Base-by-base conservation (phyloP, 2,113 vertebrate genomes). In the Elanoides forficatus region DNA sequence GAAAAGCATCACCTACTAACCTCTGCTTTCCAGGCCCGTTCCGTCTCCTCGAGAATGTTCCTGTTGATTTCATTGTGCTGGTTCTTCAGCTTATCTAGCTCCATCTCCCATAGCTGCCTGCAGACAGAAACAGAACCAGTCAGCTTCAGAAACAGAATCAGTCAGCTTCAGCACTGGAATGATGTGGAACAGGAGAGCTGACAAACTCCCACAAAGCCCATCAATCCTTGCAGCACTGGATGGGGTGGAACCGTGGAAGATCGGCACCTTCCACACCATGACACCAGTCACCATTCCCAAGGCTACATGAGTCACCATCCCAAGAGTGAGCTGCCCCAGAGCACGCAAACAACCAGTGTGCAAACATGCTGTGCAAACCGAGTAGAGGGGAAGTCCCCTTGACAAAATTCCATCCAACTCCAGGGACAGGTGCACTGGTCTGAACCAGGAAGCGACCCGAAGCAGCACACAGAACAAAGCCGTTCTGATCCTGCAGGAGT, bases 81-180 rank as follows among this genome's bases (percentile, higher is more conserved):
- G 89, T 95, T 98, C 91, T 97, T 98, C 93, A 99, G 96, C 90
- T 98, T 98, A 42, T 98, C 97, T 73, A 99, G 96, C 94, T 99
- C 99, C 96, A 97, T 97, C 91, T 99, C 98, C 98, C 98, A 98
- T 3, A 98, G 97, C 93, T 98, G 97, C 97, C 99, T 99, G 95
- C 48, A 72, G 74, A 60, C 52, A 53, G 42, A 76, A 59, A 82
- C 59, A 82, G 7, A 36, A 40, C 1, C 1, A 26, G 25, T 1
- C 13, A 1, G 30, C 93, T 82, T 1, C 52, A 52, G 60, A 50
- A 50, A 50, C 48, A 50, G 22, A 50, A 50, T 23, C 1, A 26
- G 25, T 1, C 11, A 1, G 30, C 95, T 82, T 1, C 38, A 12
- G 45, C 45, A 21, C 13, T 0, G 2, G 7, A 11, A 43, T 0